Evolutionary conservation across 2,797 vertebrate species (phyloP), one percentile per base, ranked within the genome.

Genomic region (Sphaeramia orbicularis): DNA sequence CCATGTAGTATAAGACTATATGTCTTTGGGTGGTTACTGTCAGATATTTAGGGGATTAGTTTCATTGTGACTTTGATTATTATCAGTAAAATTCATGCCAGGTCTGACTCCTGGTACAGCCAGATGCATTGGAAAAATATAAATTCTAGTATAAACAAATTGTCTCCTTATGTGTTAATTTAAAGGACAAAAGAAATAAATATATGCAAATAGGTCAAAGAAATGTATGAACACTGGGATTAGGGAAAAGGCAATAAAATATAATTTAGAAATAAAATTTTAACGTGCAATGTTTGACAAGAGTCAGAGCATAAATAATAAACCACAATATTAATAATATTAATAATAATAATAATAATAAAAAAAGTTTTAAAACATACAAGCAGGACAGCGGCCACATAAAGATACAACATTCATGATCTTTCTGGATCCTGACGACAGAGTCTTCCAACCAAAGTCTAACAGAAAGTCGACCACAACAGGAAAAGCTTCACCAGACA

Each of bases 281-380:
- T 81, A 86, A 86, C 10, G 63, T 87, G 89, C 85, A 92, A 90
- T 72, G 82, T 88, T 64, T 82, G 79, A 90, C 67, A 84, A 32
- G 65, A 86, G 64, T 88, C 78, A 90, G 74, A 91, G 82, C 80
- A 89, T 85, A 85, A 91, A 93, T 91, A 89, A 78, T 76, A 86
- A 87, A 86, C 60, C 44, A 88, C 73, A 87, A 77, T 69, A 82
- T 68, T 32, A 32, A 32, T 32, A 32, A 32, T 32, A 32, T 32
- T 24, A 24, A 24, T 24, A 24, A 24, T 24, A 24, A 24, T 24
- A 24, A 57, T 44, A 11, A 42, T 36, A 38, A 69, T 50, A 60
- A 54, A 51, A 86, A 78, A 80, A 77, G 54, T 19, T 76, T 86
- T 68, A 54, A 24, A 69, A 91, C 62, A 80, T 38, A 82, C n/a